Conservation (phyloP, 2,797 vertebrate genomes). For the Periparus ater region DNA sequence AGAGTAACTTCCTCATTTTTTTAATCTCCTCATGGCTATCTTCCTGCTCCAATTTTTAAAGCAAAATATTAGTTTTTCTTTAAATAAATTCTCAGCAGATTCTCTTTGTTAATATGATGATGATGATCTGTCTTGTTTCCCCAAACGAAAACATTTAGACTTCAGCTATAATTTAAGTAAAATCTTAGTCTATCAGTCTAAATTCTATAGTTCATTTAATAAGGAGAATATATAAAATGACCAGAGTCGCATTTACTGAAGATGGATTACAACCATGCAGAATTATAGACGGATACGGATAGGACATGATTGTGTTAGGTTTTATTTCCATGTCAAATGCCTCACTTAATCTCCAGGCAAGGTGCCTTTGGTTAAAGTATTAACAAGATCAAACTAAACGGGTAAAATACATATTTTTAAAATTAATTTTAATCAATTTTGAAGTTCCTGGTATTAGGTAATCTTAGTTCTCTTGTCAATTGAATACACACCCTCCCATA, state of each 20-base stretch:
- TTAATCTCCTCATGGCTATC: background rate
- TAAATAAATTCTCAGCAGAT: background rate
- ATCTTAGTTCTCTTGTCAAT: background rate
- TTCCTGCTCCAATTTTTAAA: background rate
- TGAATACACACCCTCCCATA: rapidly evolving
- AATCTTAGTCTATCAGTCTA: background rate
- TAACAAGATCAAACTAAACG: background rate
- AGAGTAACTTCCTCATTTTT: background rate
- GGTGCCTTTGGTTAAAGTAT: background rate
- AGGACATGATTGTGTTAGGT: background rate
- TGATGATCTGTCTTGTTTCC: background rate
- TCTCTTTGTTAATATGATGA: background rate
- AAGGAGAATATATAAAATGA: background rate
- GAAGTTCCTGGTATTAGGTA: background rate
- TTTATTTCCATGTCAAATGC: background rate
- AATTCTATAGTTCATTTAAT: background rate
- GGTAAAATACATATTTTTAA: background rate
- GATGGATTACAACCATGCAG: background rate
- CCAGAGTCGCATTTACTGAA: background rate
- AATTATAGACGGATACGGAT: background rate
- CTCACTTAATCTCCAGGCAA: background rate
- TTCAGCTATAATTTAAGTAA: background rate
- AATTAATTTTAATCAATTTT: background rate
- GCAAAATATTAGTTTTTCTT: background rate
- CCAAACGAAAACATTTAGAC: background rate